Evolutionary conservation across 2,888 invertebrate species (phyloP), one percentile per base, ranked within the genome.

Genomic region (Arge pagana): DNA sequence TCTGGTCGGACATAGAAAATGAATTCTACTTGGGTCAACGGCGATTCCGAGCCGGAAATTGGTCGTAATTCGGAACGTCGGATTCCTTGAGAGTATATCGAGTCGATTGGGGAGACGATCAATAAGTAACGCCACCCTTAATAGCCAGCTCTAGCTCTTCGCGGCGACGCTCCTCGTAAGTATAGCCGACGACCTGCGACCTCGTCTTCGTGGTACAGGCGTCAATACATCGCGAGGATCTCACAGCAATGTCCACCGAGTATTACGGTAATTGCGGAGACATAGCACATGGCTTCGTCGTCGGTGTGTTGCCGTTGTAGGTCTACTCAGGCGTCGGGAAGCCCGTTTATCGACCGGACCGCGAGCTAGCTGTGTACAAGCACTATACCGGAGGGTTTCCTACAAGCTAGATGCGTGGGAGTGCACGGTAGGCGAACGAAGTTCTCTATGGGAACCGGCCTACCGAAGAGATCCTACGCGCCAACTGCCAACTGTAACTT

Each of bases 361-460:
- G 66, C 63, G 62, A 62, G 60, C 60, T 62, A 58, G 61, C 62
- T 58, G 56, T n/a, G n/a, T n/a, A n/a, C n/a, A 57, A 58, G 58
- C 55, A 56, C 62, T 56, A 52, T 64, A 64, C 55, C 67, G 57
- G 62, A 57, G 63, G 59, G 52, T n/a, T n/a, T n/a, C n/a, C 54
- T 58, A 59, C 60, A 60, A 64, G 66, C 58, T 53, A 62, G 62
- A n/a, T 68, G 72, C 72, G 72, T 72, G 72, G 72, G 72, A 72
- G 72, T 71, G 65, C 62, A 51, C 48, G 48, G 42, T 53, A 48
- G 48, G 48, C 55, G 50, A 48, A 56, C 52, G 28, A 19, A 52
- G 43, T 49, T 53, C 50, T 54, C 56, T 56, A 58, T 62, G 61
- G 63, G 63, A 64, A 60, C 59, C 55, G 50, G 54, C 56, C 55